phyloP scores from a whole-genome alignment of 2,113 vertebrate genomes.

The Recurvirostra avosetta region DNA sequence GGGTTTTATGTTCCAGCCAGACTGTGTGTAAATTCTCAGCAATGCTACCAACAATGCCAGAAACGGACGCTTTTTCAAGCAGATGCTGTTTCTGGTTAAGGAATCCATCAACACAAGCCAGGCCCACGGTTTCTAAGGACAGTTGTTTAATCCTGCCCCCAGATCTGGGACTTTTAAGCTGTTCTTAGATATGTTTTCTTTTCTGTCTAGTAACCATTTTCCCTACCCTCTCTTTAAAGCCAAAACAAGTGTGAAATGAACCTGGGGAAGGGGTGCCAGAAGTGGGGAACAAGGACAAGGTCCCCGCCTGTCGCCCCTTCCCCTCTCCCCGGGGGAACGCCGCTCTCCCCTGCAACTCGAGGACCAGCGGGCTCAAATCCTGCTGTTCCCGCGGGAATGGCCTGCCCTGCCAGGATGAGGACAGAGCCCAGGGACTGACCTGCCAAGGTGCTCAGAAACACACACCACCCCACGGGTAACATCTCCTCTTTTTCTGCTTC shows the following conservation, averaged over 20 bases:
- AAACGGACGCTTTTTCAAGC: conserved; percentile 30
- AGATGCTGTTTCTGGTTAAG: conserved; percentile 63
- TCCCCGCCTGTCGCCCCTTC: no score
- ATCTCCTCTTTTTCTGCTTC: background rate
- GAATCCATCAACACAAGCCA: conserved; percentile 49
- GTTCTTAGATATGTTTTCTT: background rate
- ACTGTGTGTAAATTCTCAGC: conserved; percentile 46
- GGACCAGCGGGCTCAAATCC: background rate
- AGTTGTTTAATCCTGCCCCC: conserved; percentile 6
- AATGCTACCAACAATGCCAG: conserved; percentile 44
- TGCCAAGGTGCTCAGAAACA: background rate
- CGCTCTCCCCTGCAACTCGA: background rate
- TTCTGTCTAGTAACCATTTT: background rate
- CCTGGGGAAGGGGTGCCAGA: background rate
- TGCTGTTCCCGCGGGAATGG: rapidly evolving
- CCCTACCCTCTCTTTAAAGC: background rate
- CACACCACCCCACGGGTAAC: rapidly evolving
- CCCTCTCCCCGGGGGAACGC: background rate
- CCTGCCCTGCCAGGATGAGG: background rate
- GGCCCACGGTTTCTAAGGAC: conserved; percentile 24
- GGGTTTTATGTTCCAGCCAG: conserved; percentile 64
- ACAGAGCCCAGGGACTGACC: background rate
- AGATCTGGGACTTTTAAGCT: background rate
- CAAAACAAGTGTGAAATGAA: background rate
- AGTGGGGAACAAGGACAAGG: background rate